Conservation (phyloP, 2,113 vertebrate species). For the Reinhardtius hippoglossoides region DNA sequence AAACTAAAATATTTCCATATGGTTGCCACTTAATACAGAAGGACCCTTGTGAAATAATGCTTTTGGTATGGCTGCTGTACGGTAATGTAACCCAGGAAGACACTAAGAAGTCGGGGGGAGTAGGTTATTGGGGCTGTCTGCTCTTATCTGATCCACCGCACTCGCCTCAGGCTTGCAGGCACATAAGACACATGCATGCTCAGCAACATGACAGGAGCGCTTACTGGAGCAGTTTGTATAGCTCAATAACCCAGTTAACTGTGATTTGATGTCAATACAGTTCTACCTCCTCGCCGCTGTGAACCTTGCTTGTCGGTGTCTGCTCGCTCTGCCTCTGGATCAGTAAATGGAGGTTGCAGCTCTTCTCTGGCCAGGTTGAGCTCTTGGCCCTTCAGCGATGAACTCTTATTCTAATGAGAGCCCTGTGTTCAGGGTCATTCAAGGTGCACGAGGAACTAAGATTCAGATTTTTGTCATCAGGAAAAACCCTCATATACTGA, state of each 20-base stretch:
- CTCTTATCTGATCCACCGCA: conserved; percentile 20
- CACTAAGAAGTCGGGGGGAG: not conserved
- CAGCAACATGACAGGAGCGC: conserved; percentile 62
- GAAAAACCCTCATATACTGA: no score
- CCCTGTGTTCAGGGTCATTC: not conserved
- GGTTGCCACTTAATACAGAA: no score
- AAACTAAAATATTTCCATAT: not conserved
- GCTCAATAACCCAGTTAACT: conserved; percentile 71
- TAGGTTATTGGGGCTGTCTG: not conserved
- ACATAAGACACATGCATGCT: conserved; percentile 23
- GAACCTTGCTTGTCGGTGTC: not conserved
- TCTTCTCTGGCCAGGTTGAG: conserved; percentile 18
- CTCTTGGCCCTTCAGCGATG: conserved; percentile 5
- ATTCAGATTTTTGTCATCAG: not conserved
- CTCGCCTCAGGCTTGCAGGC: conserved; percentile 19
- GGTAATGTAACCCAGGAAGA: not conserved
- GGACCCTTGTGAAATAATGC: no score
- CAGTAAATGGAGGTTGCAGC: conserved; percentile 21
- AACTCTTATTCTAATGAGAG: not conserved
- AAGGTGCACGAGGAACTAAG: not conserved
- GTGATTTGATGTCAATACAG: conserved; percentile 62
- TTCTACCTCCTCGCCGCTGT: conserved; percentile 9
- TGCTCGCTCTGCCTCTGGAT: conserved; percentile 6
- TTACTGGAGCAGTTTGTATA: conserved; percentile 64
- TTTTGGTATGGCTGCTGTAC: no score